Base-by-base conservation (phyloP, 2,113 vertebrate genomes). In the Paradoxurus hermaphroditus region DNA sequence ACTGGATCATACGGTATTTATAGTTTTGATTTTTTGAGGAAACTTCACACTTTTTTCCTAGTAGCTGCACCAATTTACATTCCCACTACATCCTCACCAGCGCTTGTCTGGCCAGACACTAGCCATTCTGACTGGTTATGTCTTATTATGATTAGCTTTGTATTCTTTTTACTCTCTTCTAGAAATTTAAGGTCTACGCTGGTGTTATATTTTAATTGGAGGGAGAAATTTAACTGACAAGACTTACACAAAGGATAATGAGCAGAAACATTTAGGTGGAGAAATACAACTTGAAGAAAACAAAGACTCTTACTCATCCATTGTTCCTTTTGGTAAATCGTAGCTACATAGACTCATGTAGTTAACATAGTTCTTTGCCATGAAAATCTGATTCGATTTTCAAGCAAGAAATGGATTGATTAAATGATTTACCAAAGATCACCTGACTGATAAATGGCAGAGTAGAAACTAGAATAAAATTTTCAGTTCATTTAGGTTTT, bases 401-500 rank as follows among this genome's bases (percentile, higher is more conserved):
- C 82, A 95, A 46, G 81, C 51, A 93, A 73, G 75, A 94, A 97
- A 91, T 29, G 92, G n/a, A 41, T 95, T 84, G 73, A 97, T 92
- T 90, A 94, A 89, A 78, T 94, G 46, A 96, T 95, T 95, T 95
- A 77, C 67, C 46, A 62, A 68, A 94, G 89, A 86, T 92, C 46
- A 89, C 41, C 65, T 89, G 62, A 39, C 41, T 92, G 53, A 8
- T 86, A 84, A 91, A 63, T 95, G 93, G 56, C 46, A 83, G 56
- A 78, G 13, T 75, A 78, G 91, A 88, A 95, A 73, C 81, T 62
- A 88, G 82, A 95, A 91, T 94, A 31, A 90, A 41, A 91, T 75
- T 94, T 93, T 97, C 73, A 82, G 86, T 86, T 94, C 41, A 93
- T 49, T 53, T 72, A 77, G 77, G 90, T 79, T 94, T 90, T 75